Conservation (phyloP, 2,797 vertebrate genomes). For the Taenioides sp. region DNA sequence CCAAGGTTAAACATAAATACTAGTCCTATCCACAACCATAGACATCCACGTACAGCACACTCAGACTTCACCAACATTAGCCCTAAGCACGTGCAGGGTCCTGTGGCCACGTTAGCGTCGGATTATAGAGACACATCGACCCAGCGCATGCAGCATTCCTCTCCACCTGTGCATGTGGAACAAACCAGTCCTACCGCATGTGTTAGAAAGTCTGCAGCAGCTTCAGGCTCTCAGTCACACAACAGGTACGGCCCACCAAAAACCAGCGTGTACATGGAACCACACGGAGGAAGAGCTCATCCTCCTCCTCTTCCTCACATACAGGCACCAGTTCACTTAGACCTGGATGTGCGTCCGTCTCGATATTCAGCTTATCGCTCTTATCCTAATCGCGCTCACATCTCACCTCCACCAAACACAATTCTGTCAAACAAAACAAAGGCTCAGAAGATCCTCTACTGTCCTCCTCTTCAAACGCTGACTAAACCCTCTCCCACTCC, state of each 20-base stretch:
- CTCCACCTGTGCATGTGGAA: conserved; percentile 21
- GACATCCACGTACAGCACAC: conserved; percentile 42
- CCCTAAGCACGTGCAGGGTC: conserved; percentile 33
- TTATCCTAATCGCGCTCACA: neutral
- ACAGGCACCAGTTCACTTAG: neutral
- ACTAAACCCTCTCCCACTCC: conserved; percentile 21
- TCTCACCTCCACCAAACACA: conserved; percentile 26
- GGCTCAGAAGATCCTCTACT: conserved; percentile 38
- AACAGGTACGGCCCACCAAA: conserved; percentile 34
- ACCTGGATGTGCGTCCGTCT: neutral
- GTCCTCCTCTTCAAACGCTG: conserved; percentile 16
- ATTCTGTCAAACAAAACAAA: conserved; percentile 19
- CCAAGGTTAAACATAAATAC: conserved; percentile 60
- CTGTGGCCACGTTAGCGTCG: conserved; percentile 8
- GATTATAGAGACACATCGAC: conserved; percentile 36
- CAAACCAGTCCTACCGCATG: conserved; percentile 32
- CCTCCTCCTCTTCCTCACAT: neutral
- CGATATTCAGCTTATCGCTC: too few species aligned
- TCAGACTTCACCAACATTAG: conserved; percentile 22
- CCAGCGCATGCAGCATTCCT: conserved; percentile 27
- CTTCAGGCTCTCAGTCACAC: conserved; percentile 24
- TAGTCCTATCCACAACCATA: conserved; percentile 50
- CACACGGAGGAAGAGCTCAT: conserved; percentile 7
- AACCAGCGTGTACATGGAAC: conserved; percentile 7
- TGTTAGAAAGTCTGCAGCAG: conserved; percentile 30